phyloP scores from a whole-genome alignment of 2,797 vertebrate genomes.

The Sarcophilus harrisii region DNA sequence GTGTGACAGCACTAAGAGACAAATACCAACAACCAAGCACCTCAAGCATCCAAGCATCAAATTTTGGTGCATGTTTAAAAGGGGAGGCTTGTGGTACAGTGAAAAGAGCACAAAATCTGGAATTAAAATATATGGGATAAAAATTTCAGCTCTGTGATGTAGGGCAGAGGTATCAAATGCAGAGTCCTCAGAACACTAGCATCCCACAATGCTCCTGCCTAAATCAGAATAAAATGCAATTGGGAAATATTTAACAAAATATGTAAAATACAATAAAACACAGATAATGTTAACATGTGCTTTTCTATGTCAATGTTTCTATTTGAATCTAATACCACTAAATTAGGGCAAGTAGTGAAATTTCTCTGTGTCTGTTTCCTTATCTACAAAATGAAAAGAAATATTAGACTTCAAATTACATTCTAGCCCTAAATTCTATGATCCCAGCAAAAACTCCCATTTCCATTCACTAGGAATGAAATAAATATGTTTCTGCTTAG shows the following conservation, averaged over 20 bases:
- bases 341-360: background rate
- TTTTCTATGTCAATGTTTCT: background rate
- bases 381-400: background rate
- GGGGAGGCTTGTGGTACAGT: background rate
- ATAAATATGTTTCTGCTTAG: background rate
- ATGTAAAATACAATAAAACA: background rate
- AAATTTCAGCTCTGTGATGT: background rate
- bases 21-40: background rate
- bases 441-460: background rate
- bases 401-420: background rate
- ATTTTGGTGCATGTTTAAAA: background rate
- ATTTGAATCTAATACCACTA: background rate
- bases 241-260: background rate
- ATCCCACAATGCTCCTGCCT: background rate
- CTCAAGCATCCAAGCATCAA: background rate
- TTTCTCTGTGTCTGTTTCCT: background rate
- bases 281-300: background rate
- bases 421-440: background rate
- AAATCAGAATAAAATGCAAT: background rate
- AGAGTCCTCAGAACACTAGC: background rate
- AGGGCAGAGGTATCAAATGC: background rate
- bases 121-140: background rate
- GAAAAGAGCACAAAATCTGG: background rate
- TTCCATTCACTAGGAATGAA: background rate
- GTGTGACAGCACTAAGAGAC: background rate